Base-by-base conservation (phyloP, 2,888 invertebrate genomes). In the Drosophila meridiana region DNA sequence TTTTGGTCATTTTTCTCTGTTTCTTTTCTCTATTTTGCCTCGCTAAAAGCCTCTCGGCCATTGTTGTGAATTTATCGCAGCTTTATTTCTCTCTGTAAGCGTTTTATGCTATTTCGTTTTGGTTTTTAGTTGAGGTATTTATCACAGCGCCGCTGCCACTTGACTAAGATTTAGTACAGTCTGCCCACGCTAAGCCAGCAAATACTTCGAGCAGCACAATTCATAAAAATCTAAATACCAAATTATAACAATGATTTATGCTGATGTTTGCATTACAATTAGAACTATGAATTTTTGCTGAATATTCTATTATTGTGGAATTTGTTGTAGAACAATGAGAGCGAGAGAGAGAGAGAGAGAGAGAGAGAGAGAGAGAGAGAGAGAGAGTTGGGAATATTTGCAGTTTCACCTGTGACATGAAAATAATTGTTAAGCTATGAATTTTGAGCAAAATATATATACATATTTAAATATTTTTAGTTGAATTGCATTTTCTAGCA, bases 11-110 rank as follows among this genome's bases (percentile, higher is more conserved):
- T 50, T 64, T 69, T 40, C 59, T 56, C 42, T 20, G n/a, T 11
- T 45, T 48, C 7, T 40, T 26, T 43, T 57, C n/a, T 36, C 5
- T 40, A 40, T 55, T 30, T 26, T n/a, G 13, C 26, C 38, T 36
- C 14, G 47, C 56, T 38, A 47, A 70, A 40, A 60, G 64, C 57
- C 68, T 73, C 43, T 73, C 14, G 66, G 66, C 58, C 43, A 70
- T 86, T 76, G 69, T 78, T 86, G 71, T 68, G 61, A 83, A 83
- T 84, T 86, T 86, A 89, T 84, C 76, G 70, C 66, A 71, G 87
- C 81, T 83, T 88, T 83, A 78, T 75, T 83, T 73, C 78, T 74
- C 70, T 76, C 69, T 72, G 70, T 75, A 85, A 85, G 80, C 83
- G 78, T 65, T 86, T 83, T 88, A 73, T 75, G 62, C 63, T 69